Conservation (phyloP, 1,140 invertebrate genomes). For the Drosophila paulistorum region DNA sequence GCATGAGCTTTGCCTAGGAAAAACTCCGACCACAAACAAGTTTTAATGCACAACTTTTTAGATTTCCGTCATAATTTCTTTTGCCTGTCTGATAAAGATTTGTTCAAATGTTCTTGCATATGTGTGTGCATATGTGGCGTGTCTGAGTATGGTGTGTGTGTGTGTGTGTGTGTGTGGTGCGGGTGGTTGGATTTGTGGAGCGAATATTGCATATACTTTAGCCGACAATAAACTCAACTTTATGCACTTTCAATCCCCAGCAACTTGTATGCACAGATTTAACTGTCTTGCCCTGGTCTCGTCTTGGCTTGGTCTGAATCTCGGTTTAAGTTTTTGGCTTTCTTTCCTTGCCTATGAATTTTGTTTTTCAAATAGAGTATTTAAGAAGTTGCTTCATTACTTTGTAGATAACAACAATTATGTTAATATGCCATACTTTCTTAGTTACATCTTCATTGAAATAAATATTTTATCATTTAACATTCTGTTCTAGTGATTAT, state of each 20-base stretch:
- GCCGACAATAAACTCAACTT: conserved; percentile 80
- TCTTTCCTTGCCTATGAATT: neutral
- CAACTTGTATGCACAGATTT: conserved; percentile 80
- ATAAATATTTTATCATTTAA: too few relatives aligned
- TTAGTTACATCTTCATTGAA: too few relatives aligned
- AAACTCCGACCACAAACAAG: conserved; percentile 66
- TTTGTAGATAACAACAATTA: too few relatives aligned
- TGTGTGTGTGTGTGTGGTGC: neutral
- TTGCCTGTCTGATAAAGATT: conserved; percentile 72
- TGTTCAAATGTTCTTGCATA: conserved; percentile 21
- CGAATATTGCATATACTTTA: conserved; percentile 79
- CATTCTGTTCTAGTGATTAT: too few relatives aligned
- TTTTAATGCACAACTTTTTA: conserved; percentile 81
- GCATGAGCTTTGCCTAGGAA: neutral
- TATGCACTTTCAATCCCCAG: conserved; percentile 77
- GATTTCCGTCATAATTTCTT: conserved; percentile 80
- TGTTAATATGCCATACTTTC: too few relatives aligned
- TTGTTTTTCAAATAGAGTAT: neutral
- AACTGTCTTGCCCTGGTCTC: conserved; percentile 49
- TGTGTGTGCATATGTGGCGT: conserved; percentile 8
- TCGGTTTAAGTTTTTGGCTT: neutral
- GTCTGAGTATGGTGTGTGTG: neutral
- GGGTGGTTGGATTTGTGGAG: conserved; percentile 10
- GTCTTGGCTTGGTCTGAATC: conserved; percentile 31
- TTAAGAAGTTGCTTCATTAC: neutral